Base-by-base conservation (phyloP, 2,888 invertebrate species). In the Hirtodrosophila confusa region DNA sequence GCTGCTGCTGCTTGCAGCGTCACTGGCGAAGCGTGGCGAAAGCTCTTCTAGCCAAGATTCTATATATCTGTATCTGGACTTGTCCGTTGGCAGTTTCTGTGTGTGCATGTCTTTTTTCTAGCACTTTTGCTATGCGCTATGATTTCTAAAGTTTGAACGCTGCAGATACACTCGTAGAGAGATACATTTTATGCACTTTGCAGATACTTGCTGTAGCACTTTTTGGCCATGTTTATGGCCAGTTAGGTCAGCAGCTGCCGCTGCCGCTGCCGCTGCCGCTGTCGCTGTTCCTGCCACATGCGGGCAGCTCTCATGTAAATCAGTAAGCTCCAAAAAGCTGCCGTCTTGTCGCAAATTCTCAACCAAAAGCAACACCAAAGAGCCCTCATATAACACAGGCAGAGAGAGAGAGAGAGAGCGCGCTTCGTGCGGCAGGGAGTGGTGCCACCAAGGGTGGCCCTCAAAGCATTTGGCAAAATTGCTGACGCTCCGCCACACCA, bases 21-120 rank as follows among this genome's bases (percentile, higher is more conserved):
- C 58, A 12, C 64, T 66, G 55, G 67, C 65, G 66, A 72, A 64
- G 75, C 82, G 69, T 69, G 47, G 69, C 79, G 56, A 79, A 78
- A 78, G 67, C 73, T 78, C 58, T 68, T 24, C 40, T 56, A 53
- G 56, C 51, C 54, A 64, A 67, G 55, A 66, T 61, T 70, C 64
- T 53, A 51, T 65, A 71, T 70, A 71, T 70, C 56, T 66, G 66
- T 60, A 73, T 82, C 83, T 83, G 71, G 69, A 78, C 75, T 80
- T 75, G 65, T 72, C 64, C 57, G 66, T 74, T 58, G 37, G 51
- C 47, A 62, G 48, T 58, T 78, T 58, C n/a, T 44, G 17, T 10
- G 29, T 10, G 36, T 41, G 41, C 10, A 12, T 23, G 31, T 17
- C 40, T 39, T 45, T 63, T 37, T 58, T 31, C 57, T 1, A 17